These are phyloP conservation scores for Amphipyra berbera DNA, from an alignment of 2,888 invertebrate genomes.

Conservation along the genomic window DNA sequence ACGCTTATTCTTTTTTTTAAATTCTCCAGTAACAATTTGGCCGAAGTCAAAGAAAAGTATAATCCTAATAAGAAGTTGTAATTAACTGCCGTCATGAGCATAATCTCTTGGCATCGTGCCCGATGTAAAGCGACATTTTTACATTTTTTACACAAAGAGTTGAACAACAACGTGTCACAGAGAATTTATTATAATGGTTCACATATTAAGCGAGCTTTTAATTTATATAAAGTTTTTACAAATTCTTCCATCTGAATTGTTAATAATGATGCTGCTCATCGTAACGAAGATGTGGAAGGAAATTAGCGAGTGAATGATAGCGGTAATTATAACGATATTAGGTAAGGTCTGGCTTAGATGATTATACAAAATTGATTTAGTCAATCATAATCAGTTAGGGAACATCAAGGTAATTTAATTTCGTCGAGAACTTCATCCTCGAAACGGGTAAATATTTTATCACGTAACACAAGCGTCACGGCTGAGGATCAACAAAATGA, in stretches of 20 bases:
- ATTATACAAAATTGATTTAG: slow-evolving; percentile 48
- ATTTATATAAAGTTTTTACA: slow-evolving; percentile 10
- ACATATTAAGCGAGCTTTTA: slow-evolving; percentile 49
- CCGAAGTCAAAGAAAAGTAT: slow-evolving; percentile 31
- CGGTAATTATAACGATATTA: slow-evolving; percentile 60
- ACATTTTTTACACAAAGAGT: slow-evolving; percentile 60
- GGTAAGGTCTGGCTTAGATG: slow-evolving; percentile 38
- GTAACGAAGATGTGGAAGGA: slow-evolving; percentile 1
- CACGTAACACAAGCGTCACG: slow-evolving; percentile 23
- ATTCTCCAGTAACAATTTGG: slow-evolving; percentile 25
- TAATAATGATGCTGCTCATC: background rate
- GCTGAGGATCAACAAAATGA: slow-evolving; percentile 46
- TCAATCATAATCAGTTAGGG: slow-evolving; percentile 53
- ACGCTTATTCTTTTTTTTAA: slow-evolving; percentile 26
- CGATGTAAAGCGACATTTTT: slow-evolving; percentile 54
- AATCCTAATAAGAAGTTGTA: slow-evolving; percentile 57
- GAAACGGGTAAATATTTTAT: slow-evolving; percentile 20
- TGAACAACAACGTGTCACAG: slow-evolving; percentile 57
- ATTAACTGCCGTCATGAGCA: slow-evolving; percentile 53
- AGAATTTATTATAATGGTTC: slow-evolving; percentile 61
- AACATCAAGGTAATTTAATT: slow-evolving; percentile 29
- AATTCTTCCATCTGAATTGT: slow-evolving; percentile 12
- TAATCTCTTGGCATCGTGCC: slow-evolving; percentile 67
- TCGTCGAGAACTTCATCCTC: slow-evolving; percentile 14
- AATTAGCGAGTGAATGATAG: slow-evolving; percentile 42